A percentile compares a stretch with the other conserved stretches of the same genome.
Conservation (phyloP, 2,113 vertebrate species). For the Tichodroma muraria region DNA sequence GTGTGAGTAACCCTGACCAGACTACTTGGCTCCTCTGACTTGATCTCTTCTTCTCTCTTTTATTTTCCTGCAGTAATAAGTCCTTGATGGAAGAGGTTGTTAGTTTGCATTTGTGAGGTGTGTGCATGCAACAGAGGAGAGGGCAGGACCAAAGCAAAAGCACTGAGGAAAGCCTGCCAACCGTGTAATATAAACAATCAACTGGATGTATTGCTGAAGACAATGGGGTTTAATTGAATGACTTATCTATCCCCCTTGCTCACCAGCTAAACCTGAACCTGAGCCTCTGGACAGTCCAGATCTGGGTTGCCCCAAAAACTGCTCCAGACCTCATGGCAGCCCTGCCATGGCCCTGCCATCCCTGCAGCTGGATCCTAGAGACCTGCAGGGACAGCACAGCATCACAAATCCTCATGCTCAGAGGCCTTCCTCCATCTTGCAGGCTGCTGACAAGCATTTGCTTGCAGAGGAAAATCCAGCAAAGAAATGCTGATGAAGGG, state of each 20-base stretch:
- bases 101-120: neutral
- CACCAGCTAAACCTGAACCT: neutral
- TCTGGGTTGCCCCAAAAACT: neutral
- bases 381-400: neutral
- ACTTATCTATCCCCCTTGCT: neutral
- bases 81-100: neutral
- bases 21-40: neutral
- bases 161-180: neutral
- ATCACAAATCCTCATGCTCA: neutral
- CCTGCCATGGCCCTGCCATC: neutral
- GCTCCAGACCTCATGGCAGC: neutral
- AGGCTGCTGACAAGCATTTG: neutral
- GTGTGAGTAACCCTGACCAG: constrained; percentile 13
- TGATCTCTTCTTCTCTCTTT: neutral
- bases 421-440: neutral
- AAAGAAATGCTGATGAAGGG: fast-evolving
- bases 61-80: neutral
- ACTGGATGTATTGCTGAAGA: neutral
- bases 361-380: neutral
- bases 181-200: neutral
- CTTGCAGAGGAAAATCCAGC: neutral
- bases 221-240: neutral
- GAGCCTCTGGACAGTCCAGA: neutral
- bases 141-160: neutral
- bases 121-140: neutral